Percentiles rank a stretch among this genome's conserved stretches.
Conservation (phyloP, 2,888 invertebrate genomes). For the Tetragnatha montana region DNA sequence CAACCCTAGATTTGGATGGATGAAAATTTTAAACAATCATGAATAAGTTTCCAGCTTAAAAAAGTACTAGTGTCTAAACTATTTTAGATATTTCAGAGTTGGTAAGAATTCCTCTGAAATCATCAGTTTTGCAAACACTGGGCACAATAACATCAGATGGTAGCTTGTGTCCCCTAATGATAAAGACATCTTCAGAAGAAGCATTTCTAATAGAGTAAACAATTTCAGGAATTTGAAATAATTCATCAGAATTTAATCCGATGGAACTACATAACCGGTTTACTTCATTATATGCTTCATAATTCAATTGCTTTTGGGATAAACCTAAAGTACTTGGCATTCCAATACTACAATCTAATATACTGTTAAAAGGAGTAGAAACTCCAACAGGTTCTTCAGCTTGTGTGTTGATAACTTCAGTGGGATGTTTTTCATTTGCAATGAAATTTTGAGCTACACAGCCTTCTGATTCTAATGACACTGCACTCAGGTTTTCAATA, state of each 20-base stretch:
- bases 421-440: no score
- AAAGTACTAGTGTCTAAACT: no score
- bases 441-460: no score
- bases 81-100: no score
- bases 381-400: no score
- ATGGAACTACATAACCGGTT: not conserved
- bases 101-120: conserved; percentile 9
- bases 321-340: not conserved
- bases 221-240: conserved; percentile 12
- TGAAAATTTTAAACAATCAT: no score
- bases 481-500: no score
- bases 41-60: no score
- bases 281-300: not conserved
- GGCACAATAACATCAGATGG: not conserved
- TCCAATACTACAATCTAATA: not conserved
- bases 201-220: not conserved
- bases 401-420: no score
- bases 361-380: not conserved
- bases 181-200: not conserved
- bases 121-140: not conserved
- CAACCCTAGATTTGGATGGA: no score
- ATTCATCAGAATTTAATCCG: conserved; percentile 1
- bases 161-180: conserved; percentile 5
- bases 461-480: no score
- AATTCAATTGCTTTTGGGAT: not conserved